A percentile compares a stretch with the other conserved stretches of the same genome.
phyloP scores from a whole-genome alignment of 2,797 vertebrate species.

The Numenius phaeopus region DNA sequence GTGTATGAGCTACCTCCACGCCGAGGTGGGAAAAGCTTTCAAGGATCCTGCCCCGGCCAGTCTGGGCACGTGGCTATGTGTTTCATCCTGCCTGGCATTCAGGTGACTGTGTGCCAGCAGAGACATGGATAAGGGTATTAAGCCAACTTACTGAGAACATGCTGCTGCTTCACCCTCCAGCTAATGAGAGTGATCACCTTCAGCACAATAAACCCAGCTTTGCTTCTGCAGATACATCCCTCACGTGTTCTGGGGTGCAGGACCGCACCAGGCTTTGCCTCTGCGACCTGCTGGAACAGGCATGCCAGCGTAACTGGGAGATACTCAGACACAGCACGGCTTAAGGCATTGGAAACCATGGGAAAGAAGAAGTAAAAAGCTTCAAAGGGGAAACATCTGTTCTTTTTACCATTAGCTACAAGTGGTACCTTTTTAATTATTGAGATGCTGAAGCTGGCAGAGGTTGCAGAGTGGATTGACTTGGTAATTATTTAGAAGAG shows the following conservation, averaged over 20 bases:
- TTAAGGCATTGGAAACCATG: not conserved
- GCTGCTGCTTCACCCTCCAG: not conserved
- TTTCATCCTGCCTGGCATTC: not conserved
- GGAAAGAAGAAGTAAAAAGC: not conserved
- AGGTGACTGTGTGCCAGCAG: not conserved
- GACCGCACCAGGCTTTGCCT: not conserved
- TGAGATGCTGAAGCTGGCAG: conserved; percentile 67
- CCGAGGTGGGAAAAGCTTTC: not conserved
- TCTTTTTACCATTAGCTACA: conserved; percentile 34
- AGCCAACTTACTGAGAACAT: not conserved
- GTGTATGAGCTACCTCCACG: not conserved
- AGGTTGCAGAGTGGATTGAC: conserved; percentile 39
- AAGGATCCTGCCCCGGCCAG: not conserved
- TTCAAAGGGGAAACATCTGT: conserved; percentile 9
- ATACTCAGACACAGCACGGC: not conserved
- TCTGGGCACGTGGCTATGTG: not conserved
- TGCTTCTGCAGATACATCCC: not conserved
- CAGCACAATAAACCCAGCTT: not conserved
- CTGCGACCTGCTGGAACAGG: not conserved
- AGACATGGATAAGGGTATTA: not conserved
- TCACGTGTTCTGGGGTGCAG: rapidly evolving
- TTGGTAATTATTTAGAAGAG: conserved; percentile 67
- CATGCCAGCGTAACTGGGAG: not conserved
- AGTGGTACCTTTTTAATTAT: conserved; percentile 66
- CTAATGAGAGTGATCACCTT: not conserved